Conservation (phyloP, 2,888 invertebrate genomes). For the Geotrupes spiniger region DNA sequence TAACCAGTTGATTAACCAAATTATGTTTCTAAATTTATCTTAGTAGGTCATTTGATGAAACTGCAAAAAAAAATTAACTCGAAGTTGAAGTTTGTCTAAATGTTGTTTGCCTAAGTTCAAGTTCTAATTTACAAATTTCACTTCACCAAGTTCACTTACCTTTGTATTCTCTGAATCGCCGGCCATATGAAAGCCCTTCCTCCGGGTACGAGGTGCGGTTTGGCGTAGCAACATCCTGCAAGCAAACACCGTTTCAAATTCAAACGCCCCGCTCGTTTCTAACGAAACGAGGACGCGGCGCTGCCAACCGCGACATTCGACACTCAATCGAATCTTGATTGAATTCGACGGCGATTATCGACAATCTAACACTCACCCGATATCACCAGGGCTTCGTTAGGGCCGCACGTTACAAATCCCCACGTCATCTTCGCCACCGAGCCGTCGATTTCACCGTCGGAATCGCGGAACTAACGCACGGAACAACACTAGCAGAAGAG, state of each 20-base stretch:
- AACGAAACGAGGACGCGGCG: not conserved
- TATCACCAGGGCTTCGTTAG: slow-evolving; percentile 91
- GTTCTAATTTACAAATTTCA: no score
- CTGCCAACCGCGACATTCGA: not conserved
- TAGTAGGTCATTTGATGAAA: no score
- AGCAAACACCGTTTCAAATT: slow-evolving; percentile 25
- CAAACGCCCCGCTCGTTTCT: not conserved
- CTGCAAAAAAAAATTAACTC: no score
- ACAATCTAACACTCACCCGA: slow-evolving; percentile 66
- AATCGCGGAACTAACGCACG: no score
- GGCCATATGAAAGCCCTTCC: slow-evolving; percentile 98
- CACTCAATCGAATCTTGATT: no score
- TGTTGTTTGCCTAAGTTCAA: no score
- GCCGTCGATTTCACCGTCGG: no score
- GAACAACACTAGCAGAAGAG: no score
- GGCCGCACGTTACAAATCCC: slow-evolving; percentile 93
- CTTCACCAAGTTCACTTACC: slow-evolving; percentile 49
- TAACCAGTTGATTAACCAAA: no score
- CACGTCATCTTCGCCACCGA: slow-evolving; percentile 47
- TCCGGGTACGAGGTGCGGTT: slow-evolving; percentile 90
- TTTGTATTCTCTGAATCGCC: slow-evolving; percentile 79
- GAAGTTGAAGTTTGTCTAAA: no score
- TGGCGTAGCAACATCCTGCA: slow-evolving; percentile 91
- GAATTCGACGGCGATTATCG: no score
- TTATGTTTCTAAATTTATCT: no score